Conservation (phyloP, 2,888 invertebrate species). For the Athripsodes cinereus region DNA sequence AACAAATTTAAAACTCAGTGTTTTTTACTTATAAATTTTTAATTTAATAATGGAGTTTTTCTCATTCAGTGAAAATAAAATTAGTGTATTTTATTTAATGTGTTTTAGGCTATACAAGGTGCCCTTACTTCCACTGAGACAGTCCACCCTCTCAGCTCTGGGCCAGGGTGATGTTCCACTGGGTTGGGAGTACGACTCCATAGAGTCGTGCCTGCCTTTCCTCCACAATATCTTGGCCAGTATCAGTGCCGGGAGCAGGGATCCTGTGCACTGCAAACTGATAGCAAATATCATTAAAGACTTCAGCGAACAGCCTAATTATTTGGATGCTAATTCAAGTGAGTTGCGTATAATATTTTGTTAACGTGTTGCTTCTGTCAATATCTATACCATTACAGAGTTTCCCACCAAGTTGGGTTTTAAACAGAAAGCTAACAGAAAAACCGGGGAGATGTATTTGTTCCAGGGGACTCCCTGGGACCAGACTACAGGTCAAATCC, state of each 20-base stretch:
- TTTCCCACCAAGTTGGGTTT: too few relatives aligned
- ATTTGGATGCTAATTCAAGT: constrained; percentile 10
- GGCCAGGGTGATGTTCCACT: constrained; percentile 36
- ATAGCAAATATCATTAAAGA: constrained; percentile 22
- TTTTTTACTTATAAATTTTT: too few relatives aligned
- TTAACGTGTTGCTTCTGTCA: too few relatives aligned
- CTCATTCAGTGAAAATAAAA: too few relatives aligned
- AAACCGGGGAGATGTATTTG: too few relatives aligned
- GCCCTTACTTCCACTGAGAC: constrained; percentile 49
- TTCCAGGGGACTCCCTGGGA: too few relatives aligned
- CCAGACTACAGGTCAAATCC: too few relatives aligned
- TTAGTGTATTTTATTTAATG: neutral
- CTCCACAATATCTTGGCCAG: constrained; percentile 31
- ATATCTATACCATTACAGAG: too few relatives aligned
- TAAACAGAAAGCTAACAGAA: too few relatives aligned
- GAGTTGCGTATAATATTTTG: neutral
- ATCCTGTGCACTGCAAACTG: constrained; percentile 13
- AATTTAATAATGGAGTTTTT: neutral
- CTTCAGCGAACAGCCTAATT: constrained; percentile 24
- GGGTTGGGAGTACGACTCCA: constrained; percentile 44
- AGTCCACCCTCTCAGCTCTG: constrained; percentile 39
- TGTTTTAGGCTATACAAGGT: constrained; percentile 36
- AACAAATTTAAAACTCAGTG: too few relatives aligned
- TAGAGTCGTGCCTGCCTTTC: constrained; percentile 45
- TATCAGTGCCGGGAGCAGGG: neutral